phyloP scores from a whole-genome alignment of 2,888 invertebrate species.

The Tinea semifulvella region DNA sequence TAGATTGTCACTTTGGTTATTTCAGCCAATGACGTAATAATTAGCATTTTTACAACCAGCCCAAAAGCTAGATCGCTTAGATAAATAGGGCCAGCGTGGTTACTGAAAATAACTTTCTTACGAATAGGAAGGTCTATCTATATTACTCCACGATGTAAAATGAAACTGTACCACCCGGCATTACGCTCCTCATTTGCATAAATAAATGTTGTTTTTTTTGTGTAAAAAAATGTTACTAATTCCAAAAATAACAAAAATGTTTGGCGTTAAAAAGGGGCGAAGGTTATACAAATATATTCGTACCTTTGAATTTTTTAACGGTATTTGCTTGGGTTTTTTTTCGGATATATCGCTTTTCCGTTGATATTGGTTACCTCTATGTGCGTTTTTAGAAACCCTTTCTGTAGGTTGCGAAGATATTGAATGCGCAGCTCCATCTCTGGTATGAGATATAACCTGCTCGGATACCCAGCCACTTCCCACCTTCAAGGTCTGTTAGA shows the following conservation, averaged over 20 bases:
- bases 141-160: no score
- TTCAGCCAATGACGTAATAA: no score
- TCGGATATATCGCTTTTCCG: background rate
- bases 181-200: constrained; percentile 43
- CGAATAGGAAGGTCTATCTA: no score
- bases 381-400: no score
- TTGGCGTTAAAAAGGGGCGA: background rate
- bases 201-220: constrained; percentile 20
- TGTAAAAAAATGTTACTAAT: constrained; percentile 2
- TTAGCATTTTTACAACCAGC: no score
- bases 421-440: no score
- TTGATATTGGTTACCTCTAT: no score
- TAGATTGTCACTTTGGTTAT: no score
- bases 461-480: background rate
- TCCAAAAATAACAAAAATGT: background rate
- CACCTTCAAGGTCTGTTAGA: background rate
- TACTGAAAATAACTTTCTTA: no score
- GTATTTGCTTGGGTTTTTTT: background rate
- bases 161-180: constrained; percentile 47
- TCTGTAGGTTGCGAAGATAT: no score
- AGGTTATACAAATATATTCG: constrained; percentile 1
- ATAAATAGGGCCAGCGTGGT: no score
- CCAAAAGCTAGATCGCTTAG: no score
- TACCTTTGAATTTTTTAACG: background rate
- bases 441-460: background rate